These are phyloP conservation scores for Heliconius hewitsoni DNA, from an alignment of 1,140 invertebrate species.

Conservation along the genomic window DNA sequence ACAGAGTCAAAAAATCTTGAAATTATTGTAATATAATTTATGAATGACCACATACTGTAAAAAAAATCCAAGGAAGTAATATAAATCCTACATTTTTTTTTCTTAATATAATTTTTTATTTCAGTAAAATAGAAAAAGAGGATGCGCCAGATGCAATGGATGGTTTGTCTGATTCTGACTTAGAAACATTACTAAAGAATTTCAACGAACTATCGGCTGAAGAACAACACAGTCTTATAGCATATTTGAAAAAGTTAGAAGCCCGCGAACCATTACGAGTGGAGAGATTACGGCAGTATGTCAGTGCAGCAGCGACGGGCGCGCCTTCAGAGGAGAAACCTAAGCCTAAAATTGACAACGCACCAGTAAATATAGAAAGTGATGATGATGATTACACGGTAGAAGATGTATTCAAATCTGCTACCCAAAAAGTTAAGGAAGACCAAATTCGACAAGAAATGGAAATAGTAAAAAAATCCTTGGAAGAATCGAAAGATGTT, in stretches of 20 bases:
- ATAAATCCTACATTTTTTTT: not conserved
- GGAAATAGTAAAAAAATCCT: conserved; percentile 74
- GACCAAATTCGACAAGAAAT: conserved; percentile 74
- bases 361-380: conserved; percentile 52
- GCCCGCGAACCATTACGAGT: conserved; percentile 86
- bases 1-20: no score
- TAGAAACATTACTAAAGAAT: conserved; percentile 88
- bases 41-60: no score
- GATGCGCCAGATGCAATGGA: conserved; percentile 83
- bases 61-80: not conserved
- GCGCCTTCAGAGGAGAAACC: conserved; percentile 27
- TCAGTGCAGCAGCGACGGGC: conserved; percentile 55
- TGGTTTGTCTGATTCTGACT: conserved; percentile 87
- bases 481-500: conserved; percentile 53
- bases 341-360: not conserved
- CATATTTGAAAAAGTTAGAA: conserved; percentile 89
- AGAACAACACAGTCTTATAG: conserved; percentile 89
- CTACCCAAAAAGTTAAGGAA: conserved; percentile 71
- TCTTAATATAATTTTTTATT: conserved; percentile 20
- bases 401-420: conserved; percentile 71
- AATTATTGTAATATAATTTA: no score
- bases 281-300: conserved; percentile 83
- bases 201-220: conserved; percentile 87
- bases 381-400: conserved; percentile 75
- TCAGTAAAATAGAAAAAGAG: conserved; percentile 52